Base-by-base conservation (phyloP, 1,140 invertebrate species). In the Drosophila serrata region DNA sequence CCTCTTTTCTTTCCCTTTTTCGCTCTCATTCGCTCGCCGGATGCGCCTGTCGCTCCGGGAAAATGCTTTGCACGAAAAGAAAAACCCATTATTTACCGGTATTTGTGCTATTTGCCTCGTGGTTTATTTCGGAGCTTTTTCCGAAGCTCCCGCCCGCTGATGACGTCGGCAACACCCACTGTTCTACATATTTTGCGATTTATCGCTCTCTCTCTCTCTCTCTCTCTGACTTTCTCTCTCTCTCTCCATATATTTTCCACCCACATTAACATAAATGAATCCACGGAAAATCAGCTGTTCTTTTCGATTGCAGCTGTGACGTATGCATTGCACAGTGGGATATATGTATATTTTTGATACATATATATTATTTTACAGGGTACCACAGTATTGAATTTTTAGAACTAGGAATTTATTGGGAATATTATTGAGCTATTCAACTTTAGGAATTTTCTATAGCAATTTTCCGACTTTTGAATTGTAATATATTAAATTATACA, bases 251-350 rank as follows among this genome's bases (percentile, higher is more conserved):
- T 27, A 0, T 43, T 43, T 15, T n/a, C 12, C 37, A 0, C 31
- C 3, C 13, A 27, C 43, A 72, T 72, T 72, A 72, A 35, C 68
- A 72, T 59, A 58, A 57, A 29, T 31, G 31, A 68, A 22, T 22
- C 39, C 29, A 46, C 27, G 42, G 43, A 9, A 33, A 46, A 72
- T 61, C 75, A 78, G 75, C 75, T 78, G 75, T 78, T 77, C 37
- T 27, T 19, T n/a, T 15, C 6, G 17, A 42, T 4, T 39, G 42
- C 59, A 55, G 24, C 56, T 58, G 15, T 51, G 33, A 22, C 48
- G 42, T 62, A 53, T 74, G 68, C 68, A 42, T 37, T 39, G 29
- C 19, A 53, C 49, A 35, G 49, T 53, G 49, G 49, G 31, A 8
- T 53, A 17, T 22, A 22, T 31, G n/a, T 49, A 19, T 22, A 43